Base-by-base conservation (phyloP, 2,113 vertebrate species). In the Urocynchramus pylzowi region DNA sequence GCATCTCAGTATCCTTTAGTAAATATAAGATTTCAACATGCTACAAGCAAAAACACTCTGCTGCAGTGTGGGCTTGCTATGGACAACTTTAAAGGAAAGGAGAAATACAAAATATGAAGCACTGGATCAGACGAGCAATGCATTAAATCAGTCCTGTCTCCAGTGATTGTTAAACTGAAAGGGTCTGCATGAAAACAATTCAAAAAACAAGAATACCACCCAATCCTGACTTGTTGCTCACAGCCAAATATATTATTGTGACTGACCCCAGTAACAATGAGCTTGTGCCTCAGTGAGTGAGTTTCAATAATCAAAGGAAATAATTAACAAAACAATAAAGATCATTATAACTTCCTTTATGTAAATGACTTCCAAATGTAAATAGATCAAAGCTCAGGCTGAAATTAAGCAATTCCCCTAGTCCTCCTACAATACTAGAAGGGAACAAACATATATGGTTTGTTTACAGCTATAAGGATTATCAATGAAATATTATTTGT, bases 321-420 rank as follows among this genome's bases (percentile, higher is more conserved):
- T 87, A 85, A 96, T 95, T 94, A 96, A 84, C 79, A 78, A 94
- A 96, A 94, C 80, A 96, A 95, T 90, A 93, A 90, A 93, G 83
- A 90, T 96, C 42, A 52, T 77, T 93, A 94, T 78, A 79, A 78
- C 80, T 93, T 94, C 88, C 95, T 92, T 83, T 75, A 92, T 96
- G 96, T 76, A 96, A 95, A 96, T 95, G 28, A 81, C 44, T 95
- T 93, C 92, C 76, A 96, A 96, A 96, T 77, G 90, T 77, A 95
- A 95, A 94, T 22, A 79, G 85, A 95, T 89, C 90, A 94, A 95
- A 96, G 88, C 75, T 37, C 13, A 47, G 75, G 61, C 73, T 64
- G 93, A 96, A 96, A 90, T 93, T 60, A 87, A 78, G 93, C 76
- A 94, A 87, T 96, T 93, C 79, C 79, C 83, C 71, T 33, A 64